Evolutionary conservation across 1,140 invertebrate genomes (phyloP).

Genomic region (Zaprionus africanus): DNA sequence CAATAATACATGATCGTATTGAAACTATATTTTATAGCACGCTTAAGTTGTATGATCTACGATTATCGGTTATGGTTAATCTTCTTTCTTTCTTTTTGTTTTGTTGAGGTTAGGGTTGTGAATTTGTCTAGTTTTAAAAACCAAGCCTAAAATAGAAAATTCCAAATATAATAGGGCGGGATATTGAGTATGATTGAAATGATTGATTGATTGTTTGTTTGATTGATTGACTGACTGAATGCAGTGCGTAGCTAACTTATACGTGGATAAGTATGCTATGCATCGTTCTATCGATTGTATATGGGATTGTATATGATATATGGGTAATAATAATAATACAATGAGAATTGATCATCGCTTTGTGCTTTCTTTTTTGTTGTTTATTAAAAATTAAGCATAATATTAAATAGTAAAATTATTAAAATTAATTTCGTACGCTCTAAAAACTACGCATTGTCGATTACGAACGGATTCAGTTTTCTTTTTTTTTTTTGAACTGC

Average conservation of each 20-base stretch:
- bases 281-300: slow-evolving; percentile 2
- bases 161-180: slow-evolving; percentile 33
- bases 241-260: slow-evolving; percentile 54
- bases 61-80: slow-evolving; percentile 4
- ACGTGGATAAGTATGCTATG: slow-evolving; percentile 61
- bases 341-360: slow-evolving; percentile 44
- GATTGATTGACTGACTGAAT: slow-evolving; percentile 9
- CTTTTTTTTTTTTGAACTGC: not conserved
- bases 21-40: slow-evolving; percentile 48
- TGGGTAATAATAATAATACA: slow-evolving; percentile 28
- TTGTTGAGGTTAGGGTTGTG: slow-evolving; percentile 34
- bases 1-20: slow-evolving; percentile 37
- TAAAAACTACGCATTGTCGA: slow-evolving; percentile 37
- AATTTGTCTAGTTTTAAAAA: slow-evolving; percentile 76
- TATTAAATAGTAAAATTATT: slow-evolving; percentile 44
- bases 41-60: slow-evolving; percentile 17
- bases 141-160: slow-evolving; percentile 76
- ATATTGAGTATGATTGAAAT: slow-evolving; percentile 12
- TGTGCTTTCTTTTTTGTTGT: slow-evolving; percentile 35
- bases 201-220: slow-evolving; percentile 11
- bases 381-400: slow-evolving; percentile 54
- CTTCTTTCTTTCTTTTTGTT: not conserved
- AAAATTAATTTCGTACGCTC: slow-evolving; percentile 51
- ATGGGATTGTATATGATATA: slow-evolving; percentile 6
- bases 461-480: slow-evolving; percentile 1